A percentile compares a stretch with the other conserved stretches of the same genome.
phyloP scores from a whole-genome alignment of 2,797 vertebrate genomes.

The Rhinoraja longicauda region DNA sequence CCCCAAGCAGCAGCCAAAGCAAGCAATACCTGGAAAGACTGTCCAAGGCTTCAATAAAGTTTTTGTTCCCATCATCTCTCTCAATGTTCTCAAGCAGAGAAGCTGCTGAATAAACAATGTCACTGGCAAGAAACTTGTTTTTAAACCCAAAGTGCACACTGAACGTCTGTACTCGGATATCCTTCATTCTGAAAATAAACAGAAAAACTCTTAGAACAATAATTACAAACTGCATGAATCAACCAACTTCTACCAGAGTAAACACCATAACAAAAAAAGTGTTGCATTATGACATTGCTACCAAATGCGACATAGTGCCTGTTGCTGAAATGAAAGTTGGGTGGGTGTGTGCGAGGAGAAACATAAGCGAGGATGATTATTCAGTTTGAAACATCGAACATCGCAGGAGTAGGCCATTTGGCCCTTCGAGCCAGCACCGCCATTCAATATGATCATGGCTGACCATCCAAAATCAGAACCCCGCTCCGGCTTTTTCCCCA shows the following conservation, averaged over 20 bases:
- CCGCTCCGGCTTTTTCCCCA: too few species aligned
- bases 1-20: background rate
- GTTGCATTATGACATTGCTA: background rate
- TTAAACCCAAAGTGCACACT: constrained; percentile 92
- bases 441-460: too few species aligned
- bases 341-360: too few species aligned
- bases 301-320: background rate
- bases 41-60: constrained; percentile 90
- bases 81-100: constrained; percentile 83
- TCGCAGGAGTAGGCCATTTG: too few species aligned
- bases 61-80: constrained; percentile 70
- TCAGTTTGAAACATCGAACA: too few species aligned
- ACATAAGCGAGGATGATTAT: too few species aligned
- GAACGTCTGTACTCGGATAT: constrained; percentile 91
- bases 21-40: constrained; percentile 82
- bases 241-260: background rate
- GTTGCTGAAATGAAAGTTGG: background rate
- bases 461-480: too few species aligned
- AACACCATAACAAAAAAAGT: too few species aligned
- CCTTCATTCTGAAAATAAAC: constrained; percentile 74
- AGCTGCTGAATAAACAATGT: constrained; percentile 79
- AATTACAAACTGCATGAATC: background rate
- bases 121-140: constrained; percentile 89
- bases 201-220: background rate
- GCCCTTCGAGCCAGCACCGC: too few species aligned